Conservation (phyloP, 2,113 vertebrate species). For the Rhagologus leucostigma region DNA sequence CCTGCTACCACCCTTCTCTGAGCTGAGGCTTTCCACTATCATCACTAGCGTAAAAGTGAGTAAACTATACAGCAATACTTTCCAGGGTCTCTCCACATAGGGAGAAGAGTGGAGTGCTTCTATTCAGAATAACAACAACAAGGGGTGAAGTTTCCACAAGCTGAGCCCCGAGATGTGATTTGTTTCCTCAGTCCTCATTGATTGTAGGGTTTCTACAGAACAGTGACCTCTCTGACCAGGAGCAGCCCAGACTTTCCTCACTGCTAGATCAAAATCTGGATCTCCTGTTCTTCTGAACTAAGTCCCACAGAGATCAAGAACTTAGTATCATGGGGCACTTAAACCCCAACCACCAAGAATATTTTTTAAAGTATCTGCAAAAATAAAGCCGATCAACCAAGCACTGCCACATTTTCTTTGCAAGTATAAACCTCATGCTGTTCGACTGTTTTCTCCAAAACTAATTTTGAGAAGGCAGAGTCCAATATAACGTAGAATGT, state of each 20-base stretch:
- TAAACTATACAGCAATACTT: neutral
- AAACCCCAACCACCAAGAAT: neutral
- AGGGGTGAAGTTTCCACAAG: neutral
- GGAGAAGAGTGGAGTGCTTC: neutral
- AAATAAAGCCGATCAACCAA: neutral
- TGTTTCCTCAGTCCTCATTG: neutral
- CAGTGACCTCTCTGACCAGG: neutral
- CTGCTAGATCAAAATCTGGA: neutral
- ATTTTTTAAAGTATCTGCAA: neutral
- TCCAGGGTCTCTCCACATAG: neutral
- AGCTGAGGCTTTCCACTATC: neutral
- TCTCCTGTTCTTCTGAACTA: neutral
- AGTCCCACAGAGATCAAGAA: neutral
- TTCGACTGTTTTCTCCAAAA: neutral
- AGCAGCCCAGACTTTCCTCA: neutral
- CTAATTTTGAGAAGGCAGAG: neutral
- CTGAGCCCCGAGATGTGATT: neutral
- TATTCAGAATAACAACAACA: slow-evolving; percentile 16
- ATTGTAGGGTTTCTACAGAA: neutral
- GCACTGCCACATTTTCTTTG: accelerated
- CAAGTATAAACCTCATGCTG: neutral
- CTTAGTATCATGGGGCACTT: neutral
- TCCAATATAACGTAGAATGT: neutral
- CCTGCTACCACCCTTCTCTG: neutral
- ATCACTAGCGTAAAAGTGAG: neutral